These are phyloP conservation scores for Catagonus wagneri DNA, from an alignment of 2,113 vertebrate species.

Conservation along the genomic window DNA sequence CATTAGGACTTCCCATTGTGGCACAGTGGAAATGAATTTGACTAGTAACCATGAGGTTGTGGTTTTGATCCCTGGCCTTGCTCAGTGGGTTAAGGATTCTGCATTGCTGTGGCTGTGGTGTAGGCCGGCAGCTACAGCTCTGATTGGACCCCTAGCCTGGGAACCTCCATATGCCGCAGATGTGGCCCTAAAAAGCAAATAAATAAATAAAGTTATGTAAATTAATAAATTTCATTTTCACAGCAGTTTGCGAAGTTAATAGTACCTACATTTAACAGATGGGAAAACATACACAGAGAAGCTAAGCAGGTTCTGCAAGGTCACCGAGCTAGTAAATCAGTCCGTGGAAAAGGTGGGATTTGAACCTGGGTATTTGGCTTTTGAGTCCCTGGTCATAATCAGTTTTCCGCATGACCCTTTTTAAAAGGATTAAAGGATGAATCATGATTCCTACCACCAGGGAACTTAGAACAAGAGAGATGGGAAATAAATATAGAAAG, in stretches of 20 bases:
- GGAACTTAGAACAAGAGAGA: not conserved
- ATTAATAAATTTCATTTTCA: not conserved
- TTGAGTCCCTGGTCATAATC: not conserved
- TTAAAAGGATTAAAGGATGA: conserved; percentile 12
- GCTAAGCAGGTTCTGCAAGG: not conserved
- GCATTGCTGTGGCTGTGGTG: too few relatives aligned
- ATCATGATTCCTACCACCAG: not conserved
- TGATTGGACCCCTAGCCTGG: too few relatives aligned
- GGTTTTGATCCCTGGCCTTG: too few relatives aligned
- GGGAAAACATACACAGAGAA: not conserved
- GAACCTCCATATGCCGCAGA: too few relatives aligned
- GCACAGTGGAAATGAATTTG: too few relatives aligned
- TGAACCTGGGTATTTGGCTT: conserved; percentile 17
- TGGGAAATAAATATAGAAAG: not conserved
- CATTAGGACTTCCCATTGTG: not conserved
- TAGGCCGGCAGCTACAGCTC: too few relatives aligned
- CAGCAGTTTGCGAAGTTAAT: not conserved
- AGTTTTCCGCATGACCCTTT: not conserved
- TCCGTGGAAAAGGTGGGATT: not conserved
- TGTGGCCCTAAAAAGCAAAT: too few relatives aligned
- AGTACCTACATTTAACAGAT: not conserved
- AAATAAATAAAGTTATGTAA: not conserved
- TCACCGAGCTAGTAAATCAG: not conserved
- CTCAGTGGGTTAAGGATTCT: too few relatives aligned
- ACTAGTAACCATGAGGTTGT: too few relatives aligned